phyloP scores from a whole-genome alignment of 1,140 invertebrate species.

The Amphibalanus amphitrite region DNA sequence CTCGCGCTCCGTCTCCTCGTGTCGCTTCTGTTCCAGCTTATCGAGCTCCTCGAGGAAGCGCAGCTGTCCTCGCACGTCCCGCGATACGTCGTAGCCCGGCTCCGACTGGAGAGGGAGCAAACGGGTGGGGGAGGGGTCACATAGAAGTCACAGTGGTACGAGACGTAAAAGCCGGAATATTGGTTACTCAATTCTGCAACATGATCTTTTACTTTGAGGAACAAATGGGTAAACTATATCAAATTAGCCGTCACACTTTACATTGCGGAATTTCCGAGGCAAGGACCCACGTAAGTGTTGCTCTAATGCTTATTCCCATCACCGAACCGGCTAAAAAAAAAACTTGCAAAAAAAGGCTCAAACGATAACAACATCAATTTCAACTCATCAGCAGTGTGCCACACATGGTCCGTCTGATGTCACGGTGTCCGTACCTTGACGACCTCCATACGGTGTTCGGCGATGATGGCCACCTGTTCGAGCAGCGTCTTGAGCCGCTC shows the following conservation, averaged over 20 bases:
- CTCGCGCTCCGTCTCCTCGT: constrained; percentile 88
- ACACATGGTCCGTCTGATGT: too few relatives aligned
- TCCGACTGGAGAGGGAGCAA: too few relatives aligned
- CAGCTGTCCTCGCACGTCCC: constrained; percentile 79
- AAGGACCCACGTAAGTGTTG: too few relatives aligned
- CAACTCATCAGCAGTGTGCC: constrained; percentile 18
- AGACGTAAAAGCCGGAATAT: constrained; percentile 5
- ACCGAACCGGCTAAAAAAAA: too few relatives aligned
- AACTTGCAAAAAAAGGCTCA: too few relatives aligned
- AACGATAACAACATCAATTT: too few relatives aligned
- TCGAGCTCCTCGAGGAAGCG: constrained; percentile 94
- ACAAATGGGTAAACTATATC: not conserved
- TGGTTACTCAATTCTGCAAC: too few relatives aligned
- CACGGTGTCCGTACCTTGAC: constrained; percentile 44
- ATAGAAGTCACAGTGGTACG: constrained; percentile 14
- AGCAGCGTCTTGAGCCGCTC: constrained; percentile 78
- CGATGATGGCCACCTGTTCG: constrained; percentile 81
- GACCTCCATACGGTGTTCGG: constrained; percentile 83
- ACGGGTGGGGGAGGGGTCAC: too few relatives aligned
- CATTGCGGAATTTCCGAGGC: too few relatives aligned
- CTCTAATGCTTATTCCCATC: too few relatives aligned
- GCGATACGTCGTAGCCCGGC: constrained; percentile 65
- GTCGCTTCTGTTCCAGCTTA: constrained; percentile 74
- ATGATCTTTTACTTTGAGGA: too few relatives aligned
- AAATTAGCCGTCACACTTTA: too few relatives aligned